Evolutionary conservation across 2,888 invertebrate genomes (phyloP), one percentile per base, ranked within the genome.

Genomic region (Nasonia oneida): DNA sequence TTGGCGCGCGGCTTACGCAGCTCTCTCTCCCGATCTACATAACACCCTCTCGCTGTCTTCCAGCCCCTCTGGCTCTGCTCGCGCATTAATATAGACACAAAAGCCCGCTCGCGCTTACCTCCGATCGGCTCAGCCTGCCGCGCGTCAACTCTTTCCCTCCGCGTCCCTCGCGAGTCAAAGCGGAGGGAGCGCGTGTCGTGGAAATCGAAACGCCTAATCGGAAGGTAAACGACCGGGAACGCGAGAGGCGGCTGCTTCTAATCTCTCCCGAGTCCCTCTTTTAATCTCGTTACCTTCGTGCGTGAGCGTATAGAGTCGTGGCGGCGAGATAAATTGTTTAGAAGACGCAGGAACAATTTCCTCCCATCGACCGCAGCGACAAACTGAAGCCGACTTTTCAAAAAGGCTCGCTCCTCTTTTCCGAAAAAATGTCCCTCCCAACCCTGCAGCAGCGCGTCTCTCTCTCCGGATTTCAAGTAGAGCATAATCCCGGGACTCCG

Each of bases 161-260:
- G 47, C n/a, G 47, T 71, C 39, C 37, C 37, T 37, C 37, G 37
- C 37, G 37, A 37, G 71, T 81, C 47, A 84, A 42, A 57, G 57
- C 42, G 4, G 15, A 18, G 18, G 12, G 64, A 23, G 23, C 57
- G 53, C 10, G 57, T 33, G 57, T 33, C 73, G 15, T 70, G 76
- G 71, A 83, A 80, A 86, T 83, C 73, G 86, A 86, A 86, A 81
- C 81, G 47, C 33, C 81, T 81, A 86, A 86, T 86, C 81, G 33
- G 50, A 67, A 81, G 83, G 81, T 81, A 81, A 86, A 83, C 76
- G 80, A 37, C 70, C 67, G 18, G 18, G 39, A n/a, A 57, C 57
- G 57, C 73, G 37, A 53, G 12, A 2, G n/a, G 57, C n/a, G 18
- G 23, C 39, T 47, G 23, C 39, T 61, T 15, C 67, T 81, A 78